Conservation (phyloP, 2,113 vertebrate genomes). For the Enhydra lutris region DNA sequence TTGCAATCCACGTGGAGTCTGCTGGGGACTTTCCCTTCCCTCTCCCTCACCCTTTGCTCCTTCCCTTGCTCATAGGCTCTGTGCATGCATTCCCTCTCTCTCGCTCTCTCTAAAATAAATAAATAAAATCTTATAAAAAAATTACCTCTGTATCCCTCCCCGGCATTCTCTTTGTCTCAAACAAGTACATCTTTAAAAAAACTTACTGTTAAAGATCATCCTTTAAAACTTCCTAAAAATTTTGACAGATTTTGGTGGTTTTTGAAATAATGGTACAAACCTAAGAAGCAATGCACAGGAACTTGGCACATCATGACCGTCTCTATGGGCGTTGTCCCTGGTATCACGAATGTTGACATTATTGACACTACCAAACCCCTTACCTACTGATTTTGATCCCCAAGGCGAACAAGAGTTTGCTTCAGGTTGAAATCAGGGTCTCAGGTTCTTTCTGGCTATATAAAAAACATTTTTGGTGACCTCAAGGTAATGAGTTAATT, state of each 20-base stretch:
- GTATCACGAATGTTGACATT: neutral
- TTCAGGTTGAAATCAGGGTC: neutral
- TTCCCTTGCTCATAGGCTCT: neutral
- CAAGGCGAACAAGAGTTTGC: neutral
- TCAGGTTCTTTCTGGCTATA: neutral
- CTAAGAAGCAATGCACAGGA: neutral
- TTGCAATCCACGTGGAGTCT: neutral
- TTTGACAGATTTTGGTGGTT: neutral
- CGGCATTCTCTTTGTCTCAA: neutral
- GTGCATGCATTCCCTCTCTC: neutral
- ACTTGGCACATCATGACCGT: neutral
- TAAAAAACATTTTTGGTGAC: neutral
- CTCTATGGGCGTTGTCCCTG: neutral
- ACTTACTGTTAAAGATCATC: slow-evolving; percentile 38
- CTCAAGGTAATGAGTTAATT: slow-evolving; percentile 26
- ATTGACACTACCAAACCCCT: neutral
- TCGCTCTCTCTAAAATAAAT: neutral
- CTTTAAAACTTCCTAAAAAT: neutral
- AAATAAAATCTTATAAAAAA: neutral
- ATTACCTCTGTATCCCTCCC: neutral
- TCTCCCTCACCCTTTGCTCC: neutral
- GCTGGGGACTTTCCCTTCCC: neutral
- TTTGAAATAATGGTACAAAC: neutral
- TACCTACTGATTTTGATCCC: neutral
- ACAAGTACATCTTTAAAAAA: neutral